These are phyloP conservation scores for Labeo calbasu DNA, from an alignment of 2,797 vertebrate species.

Conservation along the genomic window DNA sequence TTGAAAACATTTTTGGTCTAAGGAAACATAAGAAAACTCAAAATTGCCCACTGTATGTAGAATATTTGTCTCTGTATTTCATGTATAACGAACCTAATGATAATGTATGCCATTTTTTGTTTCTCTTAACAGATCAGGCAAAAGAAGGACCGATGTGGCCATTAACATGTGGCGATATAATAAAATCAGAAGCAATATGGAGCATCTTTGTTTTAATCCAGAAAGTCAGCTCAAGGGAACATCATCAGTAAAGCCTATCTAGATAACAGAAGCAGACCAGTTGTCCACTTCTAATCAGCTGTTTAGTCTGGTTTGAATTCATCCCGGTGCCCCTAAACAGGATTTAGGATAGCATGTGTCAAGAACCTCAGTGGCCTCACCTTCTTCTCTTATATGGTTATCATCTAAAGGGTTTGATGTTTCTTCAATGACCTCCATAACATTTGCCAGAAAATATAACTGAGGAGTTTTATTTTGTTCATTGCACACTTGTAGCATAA, in stretches of 20 bases:
- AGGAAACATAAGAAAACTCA: neutral
- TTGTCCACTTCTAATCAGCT: slow-evolving; percentile 48
- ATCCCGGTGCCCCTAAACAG: neutral
- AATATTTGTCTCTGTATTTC: slow-evolving; percentile 9
- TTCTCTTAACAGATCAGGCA: slow-evolving; percentile 58
- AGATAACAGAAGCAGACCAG: slow-evolving; percentile 60
- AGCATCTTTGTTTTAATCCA: slow-evolving; percentile 68
- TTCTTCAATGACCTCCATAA: slow-evolving; percentile 10
- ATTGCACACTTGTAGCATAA: slow-evolving; percentile 58
- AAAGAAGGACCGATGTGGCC: slow-evolving; percentile 42
- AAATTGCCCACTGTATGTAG: neutral
- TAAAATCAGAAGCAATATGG: slow-evolving; percentile 62
- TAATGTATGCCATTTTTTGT: slow-evolving; percentile 30
- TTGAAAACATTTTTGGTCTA: neutral
- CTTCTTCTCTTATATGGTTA: slow-evolving; percentile 3
- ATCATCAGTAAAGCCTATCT: slow-evolving; percentile 61
- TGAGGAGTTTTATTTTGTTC: slow-evolving; percentile 62
- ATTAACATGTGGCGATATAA: slow-evolving; percentile 65
- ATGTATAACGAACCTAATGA: slow-evolving; percentile 1
- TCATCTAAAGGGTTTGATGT: slow-evolving; percentile 7
- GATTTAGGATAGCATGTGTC: slow-evolving; percentile 16
- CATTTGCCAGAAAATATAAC: slow-evolving; percentile 12
- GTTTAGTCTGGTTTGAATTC: slow-evolving; percentile 56
- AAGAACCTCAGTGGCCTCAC: slow-evolving; percentile 13
- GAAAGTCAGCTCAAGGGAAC: slow-evolving; percentile 74